phyloP scores from a whole-genome alignment of 2,888 invertebrate genomes.

The Lepetodrilus schrolli region DNA sequence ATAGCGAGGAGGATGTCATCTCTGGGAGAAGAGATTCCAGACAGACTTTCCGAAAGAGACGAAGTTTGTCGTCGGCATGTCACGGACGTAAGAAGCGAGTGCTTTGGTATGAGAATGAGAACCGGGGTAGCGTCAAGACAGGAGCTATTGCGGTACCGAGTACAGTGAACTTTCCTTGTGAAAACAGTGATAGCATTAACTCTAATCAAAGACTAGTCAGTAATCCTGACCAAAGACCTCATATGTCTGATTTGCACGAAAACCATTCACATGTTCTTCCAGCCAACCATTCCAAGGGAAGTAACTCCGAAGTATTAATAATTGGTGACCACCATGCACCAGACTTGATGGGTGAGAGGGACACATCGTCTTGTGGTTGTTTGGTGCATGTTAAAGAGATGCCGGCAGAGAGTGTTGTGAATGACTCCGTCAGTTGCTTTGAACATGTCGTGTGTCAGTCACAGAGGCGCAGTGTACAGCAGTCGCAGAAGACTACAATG shows the following conservation, averaged over 20 bases:
- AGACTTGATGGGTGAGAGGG: neutral
- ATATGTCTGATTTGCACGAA: neutral
- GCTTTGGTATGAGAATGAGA: neutral
- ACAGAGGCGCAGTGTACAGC: neutral
- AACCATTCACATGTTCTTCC: no score
- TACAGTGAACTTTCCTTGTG: neutral
- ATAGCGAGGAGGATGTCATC: neutral
- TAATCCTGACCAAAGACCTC: neutral
- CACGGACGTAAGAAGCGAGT: neutral
- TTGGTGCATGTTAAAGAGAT: neutral
- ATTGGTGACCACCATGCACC: neutral
- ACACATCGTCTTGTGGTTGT: neutral
- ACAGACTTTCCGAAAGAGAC: no score
- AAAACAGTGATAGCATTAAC: neutral
- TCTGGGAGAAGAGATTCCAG: no score
- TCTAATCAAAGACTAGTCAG: neutral
- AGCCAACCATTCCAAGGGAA: no score
- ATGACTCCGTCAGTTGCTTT: neutral
- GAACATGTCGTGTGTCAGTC: conserved; percentile 4
- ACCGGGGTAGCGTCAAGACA: neutral
- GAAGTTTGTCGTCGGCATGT: neutral
- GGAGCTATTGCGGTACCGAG: no score
- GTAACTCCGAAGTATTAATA: no score
- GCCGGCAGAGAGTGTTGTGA: neutral
- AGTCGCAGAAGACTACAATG: neutral